Conservation (phyloP, 2,113 vertebrate species). For the Jacana jacana region DNA sequence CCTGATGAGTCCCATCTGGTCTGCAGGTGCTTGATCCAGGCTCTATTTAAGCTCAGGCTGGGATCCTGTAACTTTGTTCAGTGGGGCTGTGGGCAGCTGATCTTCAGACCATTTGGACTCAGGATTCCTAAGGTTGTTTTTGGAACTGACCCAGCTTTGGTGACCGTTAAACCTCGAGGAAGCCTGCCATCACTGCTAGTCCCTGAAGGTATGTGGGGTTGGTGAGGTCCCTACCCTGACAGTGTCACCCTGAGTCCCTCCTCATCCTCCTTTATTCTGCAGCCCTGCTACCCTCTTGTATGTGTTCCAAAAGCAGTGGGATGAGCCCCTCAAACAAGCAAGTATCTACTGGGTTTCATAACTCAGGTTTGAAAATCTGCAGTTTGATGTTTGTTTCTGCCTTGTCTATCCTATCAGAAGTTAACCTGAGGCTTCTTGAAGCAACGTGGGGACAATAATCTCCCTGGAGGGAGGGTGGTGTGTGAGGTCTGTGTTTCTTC, state of each 20-base stretch:
- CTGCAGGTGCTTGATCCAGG: not conserved
- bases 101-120: fast-evolving
- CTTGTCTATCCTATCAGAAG: fast-evolving
- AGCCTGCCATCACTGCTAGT: fast-evolving
- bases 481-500: not conserved
- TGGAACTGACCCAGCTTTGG: fast-evolving
- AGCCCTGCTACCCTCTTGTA: fast-evolving
- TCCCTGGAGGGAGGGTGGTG: fast-evolving
- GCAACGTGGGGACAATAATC: no score
- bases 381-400: not conserved
- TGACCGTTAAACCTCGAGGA: fast-evolving
- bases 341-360: not conserved
- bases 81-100: fast-evolving
- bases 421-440: not conserved
- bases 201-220: fast-evolving
- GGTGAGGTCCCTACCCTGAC: fast-evolving
- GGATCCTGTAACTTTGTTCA: fast-evolving
- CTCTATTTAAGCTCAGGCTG: not conserved
- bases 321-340: fast-evolving
- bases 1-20: not conserved
- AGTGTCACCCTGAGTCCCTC: fast-evolving
- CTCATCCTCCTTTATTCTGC: fast-evolving
- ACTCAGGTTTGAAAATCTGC: fast-evolving
- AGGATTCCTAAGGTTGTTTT: fast-evolving
- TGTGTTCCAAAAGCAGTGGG: fast-evolving